phyloP scores from a whole-genome alignment of 2,888 invertebrate genomes.

The Neoascia interrupta region DNA sequence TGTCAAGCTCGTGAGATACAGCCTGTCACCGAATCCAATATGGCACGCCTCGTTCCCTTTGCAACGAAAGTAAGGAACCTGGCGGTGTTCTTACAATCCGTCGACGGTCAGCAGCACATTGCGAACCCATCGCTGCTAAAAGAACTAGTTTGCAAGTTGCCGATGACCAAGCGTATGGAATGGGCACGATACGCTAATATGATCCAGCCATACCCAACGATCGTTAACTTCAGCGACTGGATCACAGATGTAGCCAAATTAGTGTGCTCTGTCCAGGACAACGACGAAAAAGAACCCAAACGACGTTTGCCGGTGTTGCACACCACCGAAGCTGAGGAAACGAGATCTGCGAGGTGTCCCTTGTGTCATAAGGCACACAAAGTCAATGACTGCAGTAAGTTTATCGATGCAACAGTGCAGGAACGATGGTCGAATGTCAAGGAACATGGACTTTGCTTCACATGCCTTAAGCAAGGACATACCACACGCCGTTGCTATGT shows the following conservation, averaged over 20 bases:
- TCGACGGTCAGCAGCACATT: constrained; percentile 40
- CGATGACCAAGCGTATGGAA: constrained; percentile 21
- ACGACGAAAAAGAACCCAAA: neutral
- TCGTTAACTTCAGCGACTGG: constrained; percentile 16
- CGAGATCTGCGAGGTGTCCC: constrained; percentile 6
- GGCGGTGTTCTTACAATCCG: constrained; percentile 24
- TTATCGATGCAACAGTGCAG: neutral
- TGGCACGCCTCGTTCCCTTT: constrained; percentile 48
- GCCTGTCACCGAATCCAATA: constrained; percentile 32
- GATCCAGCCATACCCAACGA: neutral
- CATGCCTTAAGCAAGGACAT: constrained; percentile 30
- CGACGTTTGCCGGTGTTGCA: constrained; percentile 16
- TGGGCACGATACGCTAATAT: constrained; percentile 6
- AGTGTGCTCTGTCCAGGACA: constrained; percentile 26
- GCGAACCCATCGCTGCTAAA: constrained; percentile 28
- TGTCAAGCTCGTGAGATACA: constrained; percentile 41
- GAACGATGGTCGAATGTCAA: constrained; percentile 19
- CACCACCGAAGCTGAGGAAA: neutral
- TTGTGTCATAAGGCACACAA: constrained; percentile 26
- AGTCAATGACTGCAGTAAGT: constrained; percentile 1
- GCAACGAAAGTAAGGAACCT: constrained; percentile 40
- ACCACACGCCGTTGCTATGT: constrained; percentile 11
- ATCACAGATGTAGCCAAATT: constrained; percentile 34
- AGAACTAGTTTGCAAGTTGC: constrained; percentile 7
- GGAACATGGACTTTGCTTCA: constrained; percentile 16